A percentile compares a stretch with the other conserved stretches of the same genome.
Evolutionary conservation across 2,888 invertebrate species (phyloP).

Genomic region (Drosophila melanosoma): DNA sequence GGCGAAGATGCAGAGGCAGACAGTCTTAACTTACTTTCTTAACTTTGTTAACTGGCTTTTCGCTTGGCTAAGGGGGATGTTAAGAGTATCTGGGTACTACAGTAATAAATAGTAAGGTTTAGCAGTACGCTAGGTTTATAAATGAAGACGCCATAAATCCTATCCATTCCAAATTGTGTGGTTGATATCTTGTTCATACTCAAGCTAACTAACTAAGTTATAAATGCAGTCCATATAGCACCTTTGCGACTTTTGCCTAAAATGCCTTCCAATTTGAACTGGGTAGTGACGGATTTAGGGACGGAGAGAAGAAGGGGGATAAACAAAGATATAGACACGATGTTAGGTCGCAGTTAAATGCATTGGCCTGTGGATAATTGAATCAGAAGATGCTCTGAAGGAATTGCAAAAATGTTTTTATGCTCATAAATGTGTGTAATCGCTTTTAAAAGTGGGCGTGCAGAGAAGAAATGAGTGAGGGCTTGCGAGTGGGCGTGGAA

Average conservation of each 20-base stretch:
- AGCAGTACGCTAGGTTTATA: not conserved
- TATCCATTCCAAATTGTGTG: not conserved
- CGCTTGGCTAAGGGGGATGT: too few relatives aligned
- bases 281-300: not conserved
- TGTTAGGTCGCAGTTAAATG: slow-evolving; percentile 21
- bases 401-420: slow-evolving; percentile 60
- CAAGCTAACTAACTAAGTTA: not conserved
- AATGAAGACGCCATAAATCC: not conserved
- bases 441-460: slow-evolving; percentile 49
- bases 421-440: slow-evolving; percentile 67
- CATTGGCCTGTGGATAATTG: slow-evolving; percentile 73
- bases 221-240: not conserved
- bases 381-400: slow-evolving; percentile 66
- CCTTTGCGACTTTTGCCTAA: not conserved
- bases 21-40: not conserved
- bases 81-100: too few relatives aligned
- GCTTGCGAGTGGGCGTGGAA: not conserved
- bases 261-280: not conserved
- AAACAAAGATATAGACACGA: not conserved
- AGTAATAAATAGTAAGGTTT: not conserved
- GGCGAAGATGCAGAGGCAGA: not conserved
- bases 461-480: not conserved
- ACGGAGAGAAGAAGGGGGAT: not conserved
- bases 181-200: not conserved
- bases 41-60: not conserved